A percentile compares a stretch with the other conserved stretches of the same genome.
Evolutionary conservation across 2,113 vertebrate species (phyloP).

Genomic region (Heloderma charlesbogerti): DNA sequence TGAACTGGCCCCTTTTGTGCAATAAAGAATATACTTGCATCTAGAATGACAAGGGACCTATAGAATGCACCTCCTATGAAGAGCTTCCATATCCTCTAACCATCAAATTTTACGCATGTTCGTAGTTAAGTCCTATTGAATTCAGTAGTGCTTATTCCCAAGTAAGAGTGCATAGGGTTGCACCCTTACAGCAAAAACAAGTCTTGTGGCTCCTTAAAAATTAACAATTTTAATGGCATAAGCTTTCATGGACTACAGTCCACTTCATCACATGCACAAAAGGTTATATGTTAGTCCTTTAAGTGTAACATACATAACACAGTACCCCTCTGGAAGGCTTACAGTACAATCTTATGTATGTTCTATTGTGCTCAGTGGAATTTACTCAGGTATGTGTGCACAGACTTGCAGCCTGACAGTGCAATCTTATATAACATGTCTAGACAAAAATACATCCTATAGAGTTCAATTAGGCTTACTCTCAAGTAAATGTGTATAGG

Average conservation of each 20-base stretch:
- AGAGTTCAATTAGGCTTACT: not conserved
- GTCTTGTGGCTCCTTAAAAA: no score
- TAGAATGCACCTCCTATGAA: not conserved
- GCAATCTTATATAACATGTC: not conserved
- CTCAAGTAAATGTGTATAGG: not conserved
- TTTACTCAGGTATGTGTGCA: not conserved
- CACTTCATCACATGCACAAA: no score
- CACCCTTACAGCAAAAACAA: not conserved
- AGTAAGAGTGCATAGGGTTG: not conserved
- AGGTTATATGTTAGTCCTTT: not conserved
- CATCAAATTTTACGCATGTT: not conserved
- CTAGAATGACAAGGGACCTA: not conserved
- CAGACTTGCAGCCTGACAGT: not conserved
- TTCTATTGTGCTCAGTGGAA: not conserved
- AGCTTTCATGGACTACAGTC: no score
- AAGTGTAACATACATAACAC: not conserved
- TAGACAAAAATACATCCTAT: no score
- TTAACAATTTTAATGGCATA: no score
- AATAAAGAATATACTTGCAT: not conserved
- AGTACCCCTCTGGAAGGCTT: not conserved
- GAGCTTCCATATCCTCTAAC: not conserved
- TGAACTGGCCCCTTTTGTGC: no score
- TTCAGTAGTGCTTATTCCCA: not conserved
- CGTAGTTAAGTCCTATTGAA: not conserved
- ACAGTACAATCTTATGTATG: not conserved